Percentiles rank a stretch among this genome's conserved stretches.
These are phyloP conservation scores for Erebia epiphron DNA, from an alignment of 2,888 invertebrate species.

Conservation along the genomic window DNA sequence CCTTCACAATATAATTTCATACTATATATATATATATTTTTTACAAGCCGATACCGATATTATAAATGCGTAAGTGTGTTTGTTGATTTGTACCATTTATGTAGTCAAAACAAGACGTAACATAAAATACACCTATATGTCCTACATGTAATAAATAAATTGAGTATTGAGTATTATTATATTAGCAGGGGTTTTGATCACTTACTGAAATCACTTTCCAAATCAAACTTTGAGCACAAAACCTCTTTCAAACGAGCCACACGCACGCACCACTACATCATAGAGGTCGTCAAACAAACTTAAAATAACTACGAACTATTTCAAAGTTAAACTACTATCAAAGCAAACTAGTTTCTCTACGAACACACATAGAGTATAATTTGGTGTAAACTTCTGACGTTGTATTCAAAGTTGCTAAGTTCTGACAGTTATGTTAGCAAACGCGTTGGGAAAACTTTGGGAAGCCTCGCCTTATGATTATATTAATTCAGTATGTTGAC, in stretches of 20 bases:
- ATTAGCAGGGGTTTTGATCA: too few relatives aligned
- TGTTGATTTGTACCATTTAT: too few relatives aligned
- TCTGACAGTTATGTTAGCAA: conserved; percentile 18
- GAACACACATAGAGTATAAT: not conserved
- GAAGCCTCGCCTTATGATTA: conserved; percentile 6
- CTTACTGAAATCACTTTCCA: too few relatives aligned
- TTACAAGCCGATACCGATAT: too few relatives aligned
- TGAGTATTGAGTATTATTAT: too few relatives aligned
- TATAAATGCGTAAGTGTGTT: too few relatives aligned
- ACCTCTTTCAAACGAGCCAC: not conserved
- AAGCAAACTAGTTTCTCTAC: not conserved
- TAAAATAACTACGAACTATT: conserved; percentile 14
- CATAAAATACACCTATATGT: too few relatives aligned
- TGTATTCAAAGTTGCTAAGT: conserved; percentile 14
- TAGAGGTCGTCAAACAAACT: conserved; percentile 1
- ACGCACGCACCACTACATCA: not conserved
- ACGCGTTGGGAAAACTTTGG: conserved; percentile 10
- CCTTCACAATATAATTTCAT: too few relatives aligned
- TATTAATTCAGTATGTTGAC: conserved; percentile 13
- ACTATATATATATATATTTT: too few relatives aligned
- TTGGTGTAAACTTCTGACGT: not conserved
- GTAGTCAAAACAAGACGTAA: too few relatives aligned
- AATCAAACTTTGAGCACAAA: not conserved
- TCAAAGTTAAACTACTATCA: conserved; percentile 1
- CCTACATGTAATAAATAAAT: too few relatives aligned